Percentiles rank a stretch among this genome's conserved stretches.
These are phyloP conservation scores for Eulacestoma nigropectus DNA, from an alignment of 2,113 vertebrate genomes.

Conservation along the genomic window DNA sequence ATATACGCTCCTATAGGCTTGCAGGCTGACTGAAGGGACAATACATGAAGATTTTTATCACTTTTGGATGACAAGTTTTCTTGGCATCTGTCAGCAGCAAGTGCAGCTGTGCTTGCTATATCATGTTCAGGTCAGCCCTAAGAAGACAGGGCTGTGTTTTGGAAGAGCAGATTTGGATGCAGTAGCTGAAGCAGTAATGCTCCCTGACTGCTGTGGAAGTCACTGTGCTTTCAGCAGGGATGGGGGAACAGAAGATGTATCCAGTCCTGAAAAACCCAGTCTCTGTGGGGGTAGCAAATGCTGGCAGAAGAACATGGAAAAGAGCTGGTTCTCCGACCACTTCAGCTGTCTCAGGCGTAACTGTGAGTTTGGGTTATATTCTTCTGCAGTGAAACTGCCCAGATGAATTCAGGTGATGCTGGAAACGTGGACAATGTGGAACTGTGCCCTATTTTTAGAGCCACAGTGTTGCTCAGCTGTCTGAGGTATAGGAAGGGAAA, in stretches of 20 bases:
- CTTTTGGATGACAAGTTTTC: not conserved
- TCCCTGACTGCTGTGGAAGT: not conserved
- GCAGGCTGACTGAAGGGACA: not conserved
- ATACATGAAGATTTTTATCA: not conserved
- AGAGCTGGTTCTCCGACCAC: not conserved
- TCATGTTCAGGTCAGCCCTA: not conserved
- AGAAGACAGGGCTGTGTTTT: not conserved
- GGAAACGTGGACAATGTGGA: not conserved
- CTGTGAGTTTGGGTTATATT: not conserved
- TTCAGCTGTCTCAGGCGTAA: not conserved
- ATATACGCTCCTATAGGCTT: not conserved
- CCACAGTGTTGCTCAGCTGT: not conserved
- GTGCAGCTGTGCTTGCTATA: not conserved
- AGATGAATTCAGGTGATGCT: not conserved
- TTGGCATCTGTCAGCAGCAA: not conserved
- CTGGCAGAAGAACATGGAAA: not conserved
- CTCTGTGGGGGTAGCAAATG: too few species aligned
- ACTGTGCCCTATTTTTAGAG: not conserved
- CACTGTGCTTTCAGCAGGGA: not conserved
- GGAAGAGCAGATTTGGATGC: not conserved
- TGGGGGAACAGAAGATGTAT: not conserved
- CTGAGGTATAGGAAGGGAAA: not conserved
- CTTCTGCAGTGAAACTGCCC: not conserved
- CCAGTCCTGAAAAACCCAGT: not conserved
- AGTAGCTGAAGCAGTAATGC: not conserved